phyloP scores from a whole-genome alignment of 2,797 vertebrate genomes.

The Alca torda region DNA sequence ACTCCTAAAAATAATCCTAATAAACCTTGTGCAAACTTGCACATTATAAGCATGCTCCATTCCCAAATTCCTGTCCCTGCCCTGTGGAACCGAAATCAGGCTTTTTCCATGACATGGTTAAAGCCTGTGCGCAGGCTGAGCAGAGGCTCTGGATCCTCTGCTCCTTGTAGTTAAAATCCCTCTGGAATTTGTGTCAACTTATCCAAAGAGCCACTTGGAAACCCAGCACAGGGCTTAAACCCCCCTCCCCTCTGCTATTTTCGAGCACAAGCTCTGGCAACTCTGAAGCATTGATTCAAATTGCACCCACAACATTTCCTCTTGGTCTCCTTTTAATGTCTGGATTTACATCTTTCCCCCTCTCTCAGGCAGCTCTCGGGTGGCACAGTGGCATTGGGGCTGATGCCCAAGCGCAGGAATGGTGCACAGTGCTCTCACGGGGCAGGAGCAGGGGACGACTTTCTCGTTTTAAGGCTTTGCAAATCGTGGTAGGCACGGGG shows the following conservation, averaged over 20 bases:
- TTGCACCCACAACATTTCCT: slow-evolving; percentile 4
- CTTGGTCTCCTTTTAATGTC: slow-evolving; percentile 1
- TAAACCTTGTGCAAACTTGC: not conserved
- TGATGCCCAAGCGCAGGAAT: not conserved
- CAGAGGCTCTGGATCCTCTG: not conserved
- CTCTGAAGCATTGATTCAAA: slow-evolving; percentile 9
- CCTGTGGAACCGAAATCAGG: not conserved
- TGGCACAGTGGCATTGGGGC: not conserved
- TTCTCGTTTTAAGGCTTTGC: not conserved
- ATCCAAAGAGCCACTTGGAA: slow-evolving; percentile 25
- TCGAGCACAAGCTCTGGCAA: not conserved
- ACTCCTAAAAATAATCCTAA: not conserved
- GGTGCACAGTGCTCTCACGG: not conserved
- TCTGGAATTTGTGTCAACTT: slow-evolving; percentile 43
- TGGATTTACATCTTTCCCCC: not conserved
- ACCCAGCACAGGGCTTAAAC: not conserved
- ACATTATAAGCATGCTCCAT: not conserved
- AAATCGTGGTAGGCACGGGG: not conserved
- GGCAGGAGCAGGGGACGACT: not conserved
- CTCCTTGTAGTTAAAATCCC: slow-evolving; percentile 6
- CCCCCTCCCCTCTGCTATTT: not conserved
- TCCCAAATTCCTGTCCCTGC: not conserved
- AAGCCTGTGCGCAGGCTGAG: not conserved
- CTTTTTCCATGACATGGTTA: slow-evolving; percentile 3
- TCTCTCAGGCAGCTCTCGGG: not conserved